phyloP scores from a whole-genome alignment of 2,888 invertebrate species.

The Anarsia innoxiella region DNA sequence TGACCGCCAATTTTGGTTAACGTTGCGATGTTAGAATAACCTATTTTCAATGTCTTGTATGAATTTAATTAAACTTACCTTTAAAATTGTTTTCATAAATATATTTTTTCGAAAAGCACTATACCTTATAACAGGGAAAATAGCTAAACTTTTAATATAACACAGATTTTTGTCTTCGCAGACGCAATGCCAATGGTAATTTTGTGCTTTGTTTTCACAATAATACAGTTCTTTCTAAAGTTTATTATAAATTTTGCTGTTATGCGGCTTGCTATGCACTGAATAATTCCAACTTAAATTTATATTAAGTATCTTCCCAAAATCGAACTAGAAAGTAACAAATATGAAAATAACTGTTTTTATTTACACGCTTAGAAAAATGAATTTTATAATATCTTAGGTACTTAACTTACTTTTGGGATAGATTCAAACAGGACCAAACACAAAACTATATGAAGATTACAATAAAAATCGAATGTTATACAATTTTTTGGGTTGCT shows the following conservation, averaged over 20 bases:
- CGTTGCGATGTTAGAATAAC: too few relatives aligned
- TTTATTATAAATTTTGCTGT: slow-evolving; percentile 8
- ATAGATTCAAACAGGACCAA: background rate
- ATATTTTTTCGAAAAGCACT: too few relatives aligned
- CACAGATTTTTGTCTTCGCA: too few relatives aligned
- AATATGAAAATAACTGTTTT: too few relatives aligned
- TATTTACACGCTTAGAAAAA: background rate
- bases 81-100: too few relatives aligned
- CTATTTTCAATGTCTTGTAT: too few relatives aligned
- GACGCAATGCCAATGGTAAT: too few relatives aligned
- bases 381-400: background rate
- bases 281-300: slow-evolving; percentile 11
- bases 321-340: slow-evolving; percentile 9
- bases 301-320: slow-evolving; percentile 8
- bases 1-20: too few relatives aligned
- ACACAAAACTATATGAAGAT: slow-evolving; percentile 5
- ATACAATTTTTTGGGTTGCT: background rate
- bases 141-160: too few relatives aligned
- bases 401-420: slow-evolving; percentile 11
- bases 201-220: too few relatives aligned
- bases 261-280: slow-evolving; percentile 11
- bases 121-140: too few relatives aligned
- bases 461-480: slow-evolving; percentile 4
- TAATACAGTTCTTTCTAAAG: slow-evolving; percentile 7
- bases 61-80: too few relatives aligned